These are phyloP conservation scores for Otocyon megalotis DNA, from an alignment of 2,113 vertebrate species.

Conservation along the genomic window DNA sequence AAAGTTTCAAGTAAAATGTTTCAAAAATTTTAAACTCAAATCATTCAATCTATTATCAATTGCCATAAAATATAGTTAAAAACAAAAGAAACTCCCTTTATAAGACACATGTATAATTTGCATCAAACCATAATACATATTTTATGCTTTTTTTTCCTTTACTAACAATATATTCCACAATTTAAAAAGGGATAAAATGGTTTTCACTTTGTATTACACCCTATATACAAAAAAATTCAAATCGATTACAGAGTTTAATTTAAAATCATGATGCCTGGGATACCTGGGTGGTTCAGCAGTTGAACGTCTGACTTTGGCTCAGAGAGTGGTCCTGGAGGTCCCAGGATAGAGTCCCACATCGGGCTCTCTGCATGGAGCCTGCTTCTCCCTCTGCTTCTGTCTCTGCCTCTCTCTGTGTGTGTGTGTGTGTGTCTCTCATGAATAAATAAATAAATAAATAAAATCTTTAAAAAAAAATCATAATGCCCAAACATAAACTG, in stretches of 20 bases:
- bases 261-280: neutral
- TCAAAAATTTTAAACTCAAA: conserved; percentile 12
- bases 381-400: too few species aligned
- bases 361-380: too few species aligned
- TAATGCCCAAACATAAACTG: neutral
- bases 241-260: conserved; percentile 1
- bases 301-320: too few species aligned
- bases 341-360: too few species aligned
- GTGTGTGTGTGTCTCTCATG: too few species aligned
- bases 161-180: neutral
- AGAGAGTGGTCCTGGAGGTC: too few species aligned
- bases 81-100: neutral
- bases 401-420: too few species aligned
- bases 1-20: neutral
- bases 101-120: neutral
- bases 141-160: neutral
- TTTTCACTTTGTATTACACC: neutral
- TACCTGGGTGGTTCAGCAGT: too few species aligned
- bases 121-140: neutral
- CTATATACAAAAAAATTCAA: neutral
- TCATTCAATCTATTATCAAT: neutral
- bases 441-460: too few species aligned
- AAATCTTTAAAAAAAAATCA: neutral
- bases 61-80: neutral
- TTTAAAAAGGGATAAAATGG: neutral